phyloP scores from a whole-genome alignment of 2,888 invertebrate species.

The Zaprionus bogoriensis region DNA sequence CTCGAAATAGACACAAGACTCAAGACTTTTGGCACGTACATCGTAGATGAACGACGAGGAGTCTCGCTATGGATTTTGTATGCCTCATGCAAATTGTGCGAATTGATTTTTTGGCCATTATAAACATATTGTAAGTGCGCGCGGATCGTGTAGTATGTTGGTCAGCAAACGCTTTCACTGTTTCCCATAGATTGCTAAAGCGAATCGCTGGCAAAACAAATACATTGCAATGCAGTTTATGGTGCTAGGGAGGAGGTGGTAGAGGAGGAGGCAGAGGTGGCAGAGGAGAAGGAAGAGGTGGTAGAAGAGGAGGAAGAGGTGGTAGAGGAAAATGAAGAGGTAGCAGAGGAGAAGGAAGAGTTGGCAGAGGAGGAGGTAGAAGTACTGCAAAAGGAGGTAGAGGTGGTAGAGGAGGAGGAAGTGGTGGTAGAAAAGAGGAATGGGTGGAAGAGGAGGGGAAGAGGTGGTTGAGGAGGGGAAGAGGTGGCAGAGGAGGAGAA shows the following conservation, averaged over 20 bases:
- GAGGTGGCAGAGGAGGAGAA: no score
- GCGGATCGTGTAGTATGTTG: conserved; percentile 29
- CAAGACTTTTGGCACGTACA: conserved; percentile 43
- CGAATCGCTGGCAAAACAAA: conserved; percentile 18
- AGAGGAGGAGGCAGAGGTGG: no score
- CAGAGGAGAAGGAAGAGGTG: no score
- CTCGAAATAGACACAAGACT: conserved; percentile 8
- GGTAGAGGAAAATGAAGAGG: no score
- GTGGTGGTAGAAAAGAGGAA: no score
- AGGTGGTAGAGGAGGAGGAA: no score
- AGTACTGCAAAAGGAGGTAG: no score
- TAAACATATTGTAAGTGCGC: conserved; percentile 24
- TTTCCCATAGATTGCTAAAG: conserved; percentile 47
- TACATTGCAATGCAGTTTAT: conserved; percentile 35
- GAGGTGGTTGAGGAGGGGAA: no score
- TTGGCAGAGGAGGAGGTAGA: no score
- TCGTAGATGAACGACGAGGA: no score
- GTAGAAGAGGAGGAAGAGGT: not conserved
- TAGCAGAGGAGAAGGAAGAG: no score
- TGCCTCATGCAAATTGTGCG: conserved; percentile 56
- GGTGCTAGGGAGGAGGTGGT: conserved; percentile 12
- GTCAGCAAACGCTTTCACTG: conserved; percentile 53
- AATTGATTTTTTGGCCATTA: conserved; percentile 57
- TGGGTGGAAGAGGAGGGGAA: no score
- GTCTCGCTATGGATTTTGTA: conserved; percentile 44